phyloP scores from a whole-genome alignment of 2,888 invertebrate genomes.

The Nomada lathburiana region DNA sequence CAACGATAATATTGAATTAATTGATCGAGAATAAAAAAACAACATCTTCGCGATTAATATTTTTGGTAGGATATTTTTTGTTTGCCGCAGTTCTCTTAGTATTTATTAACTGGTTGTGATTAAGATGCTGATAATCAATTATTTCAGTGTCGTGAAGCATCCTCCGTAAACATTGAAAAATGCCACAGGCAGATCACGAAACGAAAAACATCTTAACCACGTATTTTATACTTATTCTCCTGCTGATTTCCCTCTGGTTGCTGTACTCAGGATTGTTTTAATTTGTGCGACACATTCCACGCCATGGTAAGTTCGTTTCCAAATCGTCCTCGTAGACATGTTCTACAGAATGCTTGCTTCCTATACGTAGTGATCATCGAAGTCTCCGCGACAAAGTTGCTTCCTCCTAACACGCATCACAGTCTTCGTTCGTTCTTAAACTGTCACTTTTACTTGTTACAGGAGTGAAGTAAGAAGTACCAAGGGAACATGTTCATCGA shows the following conservation, averaged over 20 bases:
- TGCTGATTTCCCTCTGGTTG: slow-evolving; percentile 89
- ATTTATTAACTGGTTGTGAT: not conserved
- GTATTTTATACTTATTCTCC: slow-evolving; percentile 88
- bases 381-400: slow-evolving; percentile 51
- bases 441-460: slow-evolving; percentile 44
- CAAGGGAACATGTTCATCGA: slow-evolving; percentile 47
- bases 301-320: slow-evolving; percentile 70
- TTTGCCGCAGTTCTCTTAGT: not conserved
- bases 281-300: slow-evolving; percentile 61
- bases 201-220: slow-evolving; percentile 89
- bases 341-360: slow-evolving; percentile 7
- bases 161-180: slow-evolving; percentile 56
- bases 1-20: not conserved
- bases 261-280: slow-evolving; percentile 88
- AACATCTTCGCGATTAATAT: not conserved
- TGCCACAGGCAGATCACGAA: slow-evolving; percentile 84
- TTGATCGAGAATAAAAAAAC: not conserved
- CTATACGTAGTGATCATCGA: slow-evolving; percentile 57
- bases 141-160: slow-evolving; percentile 37
- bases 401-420: not conserved
- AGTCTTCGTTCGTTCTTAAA: not conserved
- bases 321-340: not conserved
- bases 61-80: not conserved
- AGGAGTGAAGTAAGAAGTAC: slow-evolving; percentile 70
- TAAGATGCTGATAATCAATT: slow-evolving; percentile 5